Conservation (phyloP, 2,113 vertebrate genomes). For the Indri indri region DNA sequence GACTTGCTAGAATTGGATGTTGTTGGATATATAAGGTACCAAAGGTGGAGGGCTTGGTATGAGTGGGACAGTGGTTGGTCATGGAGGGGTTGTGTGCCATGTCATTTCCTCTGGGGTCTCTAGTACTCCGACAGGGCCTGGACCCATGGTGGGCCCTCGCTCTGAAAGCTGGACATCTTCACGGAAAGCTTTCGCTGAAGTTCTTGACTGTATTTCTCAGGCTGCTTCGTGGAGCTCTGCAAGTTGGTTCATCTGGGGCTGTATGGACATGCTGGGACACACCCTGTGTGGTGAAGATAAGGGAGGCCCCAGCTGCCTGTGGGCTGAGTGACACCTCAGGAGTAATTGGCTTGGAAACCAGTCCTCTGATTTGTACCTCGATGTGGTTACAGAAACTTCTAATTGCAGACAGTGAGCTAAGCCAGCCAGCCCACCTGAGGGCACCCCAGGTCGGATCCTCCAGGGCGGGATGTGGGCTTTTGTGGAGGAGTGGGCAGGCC, state of each 20-base stretch:
- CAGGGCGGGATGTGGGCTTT: not conserved
- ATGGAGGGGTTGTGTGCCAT: not conserved
- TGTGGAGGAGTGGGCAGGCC: not conserved
- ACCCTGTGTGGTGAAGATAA: not conserved
- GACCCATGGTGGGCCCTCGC: fast-evolving
- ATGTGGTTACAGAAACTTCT: conserved; percentile 21
- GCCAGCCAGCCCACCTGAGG: not conserved
- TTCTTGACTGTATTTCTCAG: not conserved
- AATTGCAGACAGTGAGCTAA: conserved; percentile 25
- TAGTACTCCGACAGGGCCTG: not conserved
- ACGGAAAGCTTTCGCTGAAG: not conserved
- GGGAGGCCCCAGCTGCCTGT: not conserved
- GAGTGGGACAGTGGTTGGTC: not conserved
- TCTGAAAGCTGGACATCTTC: not conserved
- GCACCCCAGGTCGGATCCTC: not conserved
- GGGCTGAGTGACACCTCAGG: not conserved
- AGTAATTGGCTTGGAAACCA: conserved; percentile 18
- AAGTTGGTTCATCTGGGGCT: not conserved
- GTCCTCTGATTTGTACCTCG: conserved; percentile 30
- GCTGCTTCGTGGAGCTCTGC: not conserved
- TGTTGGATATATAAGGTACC: not conserved
- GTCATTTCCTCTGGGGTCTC: not conserved
- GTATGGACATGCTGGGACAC: not conserved
- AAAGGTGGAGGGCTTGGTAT: not conserved
- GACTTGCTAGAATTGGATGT: not conserved